Conservation (phyloP, 2,888 invertebrate genomes). For the Leptodirus hochenwartii region DNA sequence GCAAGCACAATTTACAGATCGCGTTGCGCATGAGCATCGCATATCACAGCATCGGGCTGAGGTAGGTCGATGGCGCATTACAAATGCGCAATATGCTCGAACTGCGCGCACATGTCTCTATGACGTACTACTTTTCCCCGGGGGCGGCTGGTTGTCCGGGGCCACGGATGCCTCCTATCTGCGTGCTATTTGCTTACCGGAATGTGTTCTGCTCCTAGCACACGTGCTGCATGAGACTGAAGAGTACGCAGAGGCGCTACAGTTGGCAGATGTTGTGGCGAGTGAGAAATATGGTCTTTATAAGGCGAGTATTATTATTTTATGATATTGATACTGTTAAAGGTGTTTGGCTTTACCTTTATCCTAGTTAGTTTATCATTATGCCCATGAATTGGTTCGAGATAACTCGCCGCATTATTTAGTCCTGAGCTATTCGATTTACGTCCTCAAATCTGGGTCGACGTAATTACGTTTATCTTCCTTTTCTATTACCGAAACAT, state of each 20-base stretch:
- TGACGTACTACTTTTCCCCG: constrained; percentile 76
- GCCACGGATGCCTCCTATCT: constrained; percentile 37
- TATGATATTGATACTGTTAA: constrained; percentile 7
- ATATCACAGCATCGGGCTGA: constrained; percentile 64
- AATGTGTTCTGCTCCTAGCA: constrained; percentile 58
- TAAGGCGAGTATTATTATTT: constrained; percentile 32
- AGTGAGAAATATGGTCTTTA: constrained; percentile 64
- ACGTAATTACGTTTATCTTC: no score
- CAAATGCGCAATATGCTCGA: constrained; percentile 37
- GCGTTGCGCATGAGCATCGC: constrained; percentile 74
- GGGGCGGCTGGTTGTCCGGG: constrained; percentile 80
- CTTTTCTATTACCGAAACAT: constrained; percentile 4
- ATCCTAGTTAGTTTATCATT: no score
- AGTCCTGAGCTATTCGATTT: no score
- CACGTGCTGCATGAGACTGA: constrained; percentile 61
- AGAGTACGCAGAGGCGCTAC: constrained; percentile 57
- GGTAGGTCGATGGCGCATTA: constrained; percentile 53
- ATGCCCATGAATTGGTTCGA: no score
- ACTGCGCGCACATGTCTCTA: constrained; percentile 62
- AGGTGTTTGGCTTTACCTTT: constrained; percentile 8
- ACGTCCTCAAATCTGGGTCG: no score
- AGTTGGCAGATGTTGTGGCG: constrained; percentile 62
- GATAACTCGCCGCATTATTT: no score
- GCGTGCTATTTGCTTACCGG: constrained; percentile 67
- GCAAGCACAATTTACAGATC: constrained; percentile 63